phyloP scores from a whole-genome alignment of 1,140 invertebrate species.

The Neotoxoptera formosana region DNA sequence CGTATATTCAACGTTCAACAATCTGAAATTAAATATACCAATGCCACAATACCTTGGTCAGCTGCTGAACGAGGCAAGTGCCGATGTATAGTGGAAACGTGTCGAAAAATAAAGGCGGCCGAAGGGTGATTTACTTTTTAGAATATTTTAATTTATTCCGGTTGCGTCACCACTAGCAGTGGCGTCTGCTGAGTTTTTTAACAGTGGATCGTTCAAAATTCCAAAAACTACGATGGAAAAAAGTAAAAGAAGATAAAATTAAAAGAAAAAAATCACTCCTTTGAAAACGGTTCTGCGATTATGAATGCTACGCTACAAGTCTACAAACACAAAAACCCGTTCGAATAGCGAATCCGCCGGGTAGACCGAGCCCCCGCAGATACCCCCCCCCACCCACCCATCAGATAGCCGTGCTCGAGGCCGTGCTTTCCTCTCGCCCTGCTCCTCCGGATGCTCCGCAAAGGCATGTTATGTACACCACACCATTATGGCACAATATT shows the following conservation, averaged over 20 bases:
- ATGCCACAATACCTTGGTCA: not conserved
- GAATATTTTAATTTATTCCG: not conserved
- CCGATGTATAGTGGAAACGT: not conserved
- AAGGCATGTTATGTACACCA: too few relatives aligned
- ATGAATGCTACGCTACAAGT: too few relatives aligned
- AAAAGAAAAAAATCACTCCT: too few relatives aligned
- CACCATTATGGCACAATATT: not conserved
- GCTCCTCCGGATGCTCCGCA: too few relatives aligned
- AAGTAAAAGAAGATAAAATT: too few relatives aligned
- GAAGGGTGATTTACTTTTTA: not conserved
- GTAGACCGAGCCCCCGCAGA: too few relatives aligned
- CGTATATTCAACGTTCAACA: not conserved
- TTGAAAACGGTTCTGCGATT: too few relatives aligned
- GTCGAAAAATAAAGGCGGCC: not conserved
- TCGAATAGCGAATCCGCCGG: not conserved
- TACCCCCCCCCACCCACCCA: too few relatives aligned
- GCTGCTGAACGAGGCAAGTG: not conserved
- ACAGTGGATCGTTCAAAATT: not conserved
- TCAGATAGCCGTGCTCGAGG: too few relatives aligned
- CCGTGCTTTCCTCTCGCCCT: too few relatives aligned
- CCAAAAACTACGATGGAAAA: not conserved
- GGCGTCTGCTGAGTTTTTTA: not conserved
- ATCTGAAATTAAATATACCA: not conserved
- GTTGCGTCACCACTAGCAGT: not conserved
- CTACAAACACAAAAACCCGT: too few relatives aligned